Evolutionary conservation across 2,888 invertebrate genomes (phyloP).

Genomic region (Spodoptera picta): DNA sequence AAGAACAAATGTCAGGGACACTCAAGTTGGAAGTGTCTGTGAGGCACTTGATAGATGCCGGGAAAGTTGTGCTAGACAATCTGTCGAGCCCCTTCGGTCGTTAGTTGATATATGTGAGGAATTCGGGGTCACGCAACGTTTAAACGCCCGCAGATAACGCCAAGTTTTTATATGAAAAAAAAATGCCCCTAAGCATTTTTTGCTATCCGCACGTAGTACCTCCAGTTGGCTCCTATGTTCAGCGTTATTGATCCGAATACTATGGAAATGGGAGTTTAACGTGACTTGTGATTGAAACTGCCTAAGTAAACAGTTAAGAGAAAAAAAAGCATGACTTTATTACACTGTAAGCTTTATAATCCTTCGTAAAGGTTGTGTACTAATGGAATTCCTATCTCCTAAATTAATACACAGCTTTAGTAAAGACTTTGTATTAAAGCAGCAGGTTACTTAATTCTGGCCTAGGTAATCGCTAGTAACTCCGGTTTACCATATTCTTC

Average conservation of each 20-base stretch:
- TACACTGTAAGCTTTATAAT: too few species aligned
- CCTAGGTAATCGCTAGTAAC: conserved; percentile 13
- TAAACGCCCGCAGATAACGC: conserved; percentile 26
- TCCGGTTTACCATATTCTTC: conserved; percentile 8
- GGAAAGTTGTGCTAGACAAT: conserved; percentile 38
- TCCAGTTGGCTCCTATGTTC: neutral
- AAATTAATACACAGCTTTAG: too few species aligned
- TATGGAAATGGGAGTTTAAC: neutral
- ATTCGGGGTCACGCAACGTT: conserved; percentile 34
- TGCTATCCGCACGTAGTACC: neutral
- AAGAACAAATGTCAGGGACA: conserved; percentile 22
- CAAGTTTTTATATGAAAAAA: conserved; percentile 18
- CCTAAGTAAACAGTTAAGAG: too few species aligned
- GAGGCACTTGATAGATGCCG: conserved; percentile 24
- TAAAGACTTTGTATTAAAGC: too few species aligned
- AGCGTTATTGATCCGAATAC: neutral
- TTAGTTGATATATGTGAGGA: conserved; percentile 22
- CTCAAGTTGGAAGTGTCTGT: conserved; percentile 37
- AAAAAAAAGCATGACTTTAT: too few species aligned
- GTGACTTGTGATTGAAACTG: neutral
- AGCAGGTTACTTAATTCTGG: conserved; percentile 11
- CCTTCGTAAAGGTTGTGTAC: too few species aligned
- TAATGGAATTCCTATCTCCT: too few species aligned
- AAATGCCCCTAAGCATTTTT: conserved; percentile 6
- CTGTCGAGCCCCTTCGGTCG: conserved; percentile 19